Conservation (phyloP, 2,888 invertebrate genomes). For the Drosophila pseudotalamancana region DNA sequence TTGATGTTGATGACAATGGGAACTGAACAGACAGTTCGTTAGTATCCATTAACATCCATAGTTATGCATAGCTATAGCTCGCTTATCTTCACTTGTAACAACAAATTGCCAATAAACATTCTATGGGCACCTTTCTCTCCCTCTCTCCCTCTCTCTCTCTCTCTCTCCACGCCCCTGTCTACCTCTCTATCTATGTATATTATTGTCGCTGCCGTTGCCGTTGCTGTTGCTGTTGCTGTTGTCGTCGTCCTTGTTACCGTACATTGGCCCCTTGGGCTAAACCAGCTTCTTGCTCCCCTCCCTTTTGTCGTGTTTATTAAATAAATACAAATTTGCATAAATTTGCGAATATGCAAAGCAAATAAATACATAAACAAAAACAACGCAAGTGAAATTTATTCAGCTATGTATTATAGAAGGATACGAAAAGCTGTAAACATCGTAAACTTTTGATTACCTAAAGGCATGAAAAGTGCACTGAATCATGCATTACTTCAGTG, state of each 20-base stretch:
- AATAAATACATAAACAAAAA: slow-evolving; percentile 17
- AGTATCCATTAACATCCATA: slow-evolving; percentile 34
- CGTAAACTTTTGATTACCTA: slow-evolving; percentile 10
- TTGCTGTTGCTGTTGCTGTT: slow-evolving; percentile 9
- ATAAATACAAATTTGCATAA: slow-evolving; percentile 76
- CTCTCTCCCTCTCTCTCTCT: not conserved
- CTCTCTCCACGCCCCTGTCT: not conserved
- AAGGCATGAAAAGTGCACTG: not conserved
- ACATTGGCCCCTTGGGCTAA: slow-evolving; percentile 40
- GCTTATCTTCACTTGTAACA: slow-evolving; percentile 42
- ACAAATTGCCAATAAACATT: slow-evolving; percentile 62
- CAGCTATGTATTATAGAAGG: slow-evolving; percentile 1
- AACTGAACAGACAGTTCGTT: slow-evolving; percentile 44
- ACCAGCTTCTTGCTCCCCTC: not conserved
- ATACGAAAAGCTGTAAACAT: not conserved
- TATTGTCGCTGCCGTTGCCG: slow-evolving; percentile 36
- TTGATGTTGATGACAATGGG: slow-evolving; percentile 24
- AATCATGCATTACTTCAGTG: no score
- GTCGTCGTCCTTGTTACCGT: slow-evolving; percentile 46
- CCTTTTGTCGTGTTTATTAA: slow-evolving; percentile 65
- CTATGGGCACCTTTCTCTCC: no score
- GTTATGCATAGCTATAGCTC: slow-evolving; percentile 14
- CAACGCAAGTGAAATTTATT: slow-evolving; percentile 25
- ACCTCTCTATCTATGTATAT: not conserved
- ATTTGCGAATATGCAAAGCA: slow-evolving; percentile 46